These are phyloP conservation scores for Sturnus vulgaris DNA, from an alignment of 2,113 vertebrate genomes.

Conservation along the genomic window DNA sequence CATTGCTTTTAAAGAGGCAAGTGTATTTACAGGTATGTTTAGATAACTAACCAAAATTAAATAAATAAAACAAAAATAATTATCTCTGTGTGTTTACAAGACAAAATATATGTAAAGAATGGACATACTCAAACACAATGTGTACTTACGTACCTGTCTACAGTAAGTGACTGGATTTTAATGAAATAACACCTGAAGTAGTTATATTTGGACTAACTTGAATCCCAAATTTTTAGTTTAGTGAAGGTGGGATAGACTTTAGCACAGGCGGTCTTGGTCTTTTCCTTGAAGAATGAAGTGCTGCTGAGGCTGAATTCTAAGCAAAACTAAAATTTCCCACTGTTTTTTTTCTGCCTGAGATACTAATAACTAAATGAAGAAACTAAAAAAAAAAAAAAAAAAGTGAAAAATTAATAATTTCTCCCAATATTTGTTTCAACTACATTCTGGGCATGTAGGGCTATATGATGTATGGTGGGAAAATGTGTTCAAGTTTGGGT, in stretches of 20 bases:
- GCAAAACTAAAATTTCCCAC: not conserved
- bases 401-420: not conserved
- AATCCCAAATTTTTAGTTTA: not conserved
- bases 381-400: too few species aligned
- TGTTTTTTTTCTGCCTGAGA: too few species aligned
- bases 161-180: not conserved
- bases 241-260: not conserved
- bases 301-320: not conserved
- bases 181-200: not conserved
- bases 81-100: not conserved
- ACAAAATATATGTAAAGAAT: not conserved
- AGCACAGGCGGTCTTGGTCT: accelerated
- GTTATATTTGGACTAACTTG: not conserved
- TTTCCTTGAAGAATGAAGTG: not conserved
- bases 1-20: not conserved
- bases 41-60: not conserved
- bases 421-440: not conserved
- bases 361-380: not conserved
- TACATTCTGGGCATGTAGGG: not conserved
- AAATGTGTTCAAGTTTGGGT: not conserved
- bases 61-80: not conserved
- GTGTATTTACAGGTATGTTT: not conserved
- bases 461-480: not conserved
- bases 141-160: not conserved
- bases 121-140: not conserved